Evolutionary conservation across 2,888 invertebrate species (phyloP).

Genomic region (Caenorhabditis japonica): DNA sequence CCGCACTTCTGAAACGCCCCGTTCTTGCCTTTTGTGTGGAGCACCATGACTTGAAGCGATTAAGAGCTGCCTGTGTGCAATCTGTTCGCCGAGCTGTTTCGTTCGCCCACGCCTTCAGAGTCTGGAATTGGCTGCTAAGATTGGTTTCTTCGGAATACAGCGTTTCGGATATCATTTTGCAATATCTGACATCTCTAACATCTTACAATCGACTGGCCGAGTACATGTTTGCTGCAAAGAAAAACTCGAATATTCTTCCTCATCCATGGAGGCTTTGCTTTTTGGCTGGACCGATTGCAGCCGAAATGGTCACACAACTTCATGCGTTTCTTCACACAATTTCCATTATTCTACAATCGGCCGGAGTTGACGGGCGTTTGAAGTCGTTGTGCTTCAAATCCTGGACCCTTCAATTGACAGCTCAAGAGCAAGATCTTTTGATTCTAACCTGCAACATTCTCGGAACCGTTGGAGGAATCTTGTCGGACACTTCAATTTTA

Average conservation of each 20-base stretch:
- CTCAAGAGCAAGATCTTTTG: conserved; percentile 75
- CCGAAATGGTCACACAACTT: conserved; percentile 72
- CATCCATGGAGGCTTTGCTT: conserved; percentile 75
- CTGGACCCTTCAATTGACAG: conserved; percentile 76
- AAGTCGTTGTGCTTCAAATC: conserved; percentile 75
- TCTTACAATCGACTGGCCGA: conserved; percentile 66
- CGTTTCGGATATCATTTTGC: conserved; percentile 92
- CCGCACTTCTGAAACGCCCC: conserved; percentile 83
- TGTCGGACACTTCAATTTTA: conserved; percentile 67
- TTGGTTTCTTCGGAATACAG: conserved; percentile 79
- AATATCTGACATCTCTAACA: conserved; percentile 67
- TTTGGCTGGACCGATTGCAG: conserved; percentile 68
- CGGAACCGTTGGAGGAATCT: conserved; percentile 72
- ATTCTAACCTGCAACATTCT: conserved; percentile 75
- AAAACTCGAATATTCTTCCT: conserved; percentile 62
- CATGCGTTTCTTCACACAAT: conserved; percentile 74
- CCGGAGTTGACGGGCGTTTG: conserved; percentile 63
- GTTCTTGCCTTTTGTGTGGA: conserved; percentile 88
- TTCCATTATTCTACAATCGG: conserved; percentile 72
- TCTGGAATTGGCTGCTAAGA: conserved; percentile 92
- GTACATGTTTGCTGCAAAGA: conserved; percentile 39
- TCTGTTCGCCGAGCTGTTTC: conserved; percentile 83
- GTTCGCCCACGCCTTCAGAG: conserved; percentile 80
- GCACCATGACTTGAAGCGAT: conserved; percentile 77
- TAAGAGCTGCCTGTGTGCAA: conserved; percentile 89